Percentiles rank a stretch among this genome's conserved stretches.
Evolutionary conservation across 2,888 invertebrate genomes (phyloP).

Genomic region (Panorpa germanica): DNA sequence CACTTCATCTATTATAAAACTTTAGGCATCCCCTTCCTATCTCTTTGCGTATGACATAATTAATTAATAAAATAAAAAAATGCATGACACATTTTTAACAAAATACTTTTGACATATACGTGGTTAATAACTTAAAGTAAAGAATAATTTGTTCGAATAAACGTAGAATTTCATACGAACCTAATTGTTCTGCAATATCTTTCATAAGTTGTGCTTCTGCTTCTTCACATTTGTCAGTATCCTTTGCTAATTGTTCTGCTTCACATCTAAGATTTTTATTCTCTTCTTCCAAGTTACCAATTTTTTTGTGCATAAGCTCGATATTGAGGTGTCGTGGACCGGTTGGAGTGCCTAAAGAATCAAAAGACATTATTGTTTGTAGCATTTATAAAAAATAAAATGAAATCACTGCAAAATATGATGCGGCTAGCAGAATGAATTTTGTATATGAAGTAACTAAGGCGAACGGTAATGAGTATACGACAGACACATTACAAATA

Average conservation of each 20-base stretch:
- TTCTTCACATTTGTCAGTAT: slow-evolving; percentile 75
- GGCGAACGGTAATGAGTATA: too few relatives aligned
- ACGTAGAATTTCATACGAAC: slow-evolving; percentile 6
- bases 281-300: slow-evolving; percentile 74
- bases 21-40: too few relatives aligned
- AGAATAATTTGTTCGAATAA: too few relatives aligned
- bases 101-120: too few relatives aligned
- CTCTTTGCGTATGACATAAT: too few relatives aligned
- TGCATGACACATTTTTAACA: too few relatives aligned
- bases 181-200: slow-evolving; percentile 65
- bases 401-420: not conserved
- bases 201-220: slow-evolving; percentile 72
- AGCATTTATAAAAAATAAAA: not conserved
- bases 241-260: slow-evolving; percentile 57
- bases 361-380: slow-evolving; percentile 5
- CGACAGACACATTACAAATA: too few relatives aligned
- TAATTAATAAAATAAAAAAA: too few relatives aligned
- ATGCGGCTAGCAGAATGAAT: not conserved
- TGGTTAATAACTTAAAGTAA: too few relatives aligned
- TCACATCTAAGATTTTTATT: slow-evolving; percentile 68
- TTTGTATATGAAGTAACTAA: too few relatives aligned
- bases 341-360: slow-evolving; percentile 28
- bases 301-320: slow-evolving; percentile 68
- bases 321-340: slow-evolving; percentile 49
- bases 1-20: too few relatives aligned